Evolutionary conservation across 2,888 invertebrate species (phyloP), one percentile per base, ranked within the genome.

Genomic region (Apamea crenata): DNA sequence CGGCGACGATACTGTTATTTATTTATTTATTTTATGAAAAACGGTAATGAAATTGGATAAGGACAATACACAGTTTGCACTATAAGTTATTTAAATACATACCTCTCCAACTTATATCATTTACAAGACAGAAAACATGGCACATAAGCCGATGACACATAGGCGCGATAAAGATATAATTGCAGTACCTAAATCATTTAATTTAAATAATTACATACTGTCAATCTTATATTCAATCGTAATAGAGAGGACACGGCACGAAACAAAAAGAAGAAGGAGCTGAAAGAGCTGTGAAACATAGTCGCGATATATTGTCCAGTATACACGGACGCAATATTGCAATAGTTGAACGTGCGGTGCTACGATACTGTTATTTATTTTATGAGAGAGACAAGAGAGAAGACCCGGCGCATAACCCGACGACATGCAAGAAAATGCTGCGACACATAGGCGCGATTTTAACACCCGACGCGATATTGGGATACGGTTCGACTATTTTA

Each of bases 311-410:
- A 50, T 32, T 25, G 25, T 32, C 69, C 16, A 25, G 36, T 70
- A 21, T 14, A 25, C 32, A 36, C 53, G 10, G 25, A 16, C 56
- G 18, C 18, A 32, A 63, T 16, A 32, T 32, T 18, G 63, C 63
- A 18, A 29, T 61, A 18, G 29, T 63, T 18, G 32, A 18, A 32
- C 8, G 29, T 7, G 29, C 63, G 32, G 61, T 63, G 63, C 63
- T 63, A 63, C 8, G 32, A 63, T 63, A 63, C 63, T 63, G 29
- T 63, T 32, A 63, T 63, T 63, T 32, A 63, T 63, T 63, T 63
- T 8, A 63, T 21, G 32, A 63, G 32, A 61, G 18, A 63, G 32
- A 63, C 32, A 21, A 21, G 65, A 65, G 21, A 32, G 21, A 65
- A 36, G 65, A 21, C 36, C 10, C 12, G 65, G 32, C 12, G 21